phyloP scores from a whole-genome alignment of 2,888 invertebrate species.

The Drosophila silvestris region DNA sequence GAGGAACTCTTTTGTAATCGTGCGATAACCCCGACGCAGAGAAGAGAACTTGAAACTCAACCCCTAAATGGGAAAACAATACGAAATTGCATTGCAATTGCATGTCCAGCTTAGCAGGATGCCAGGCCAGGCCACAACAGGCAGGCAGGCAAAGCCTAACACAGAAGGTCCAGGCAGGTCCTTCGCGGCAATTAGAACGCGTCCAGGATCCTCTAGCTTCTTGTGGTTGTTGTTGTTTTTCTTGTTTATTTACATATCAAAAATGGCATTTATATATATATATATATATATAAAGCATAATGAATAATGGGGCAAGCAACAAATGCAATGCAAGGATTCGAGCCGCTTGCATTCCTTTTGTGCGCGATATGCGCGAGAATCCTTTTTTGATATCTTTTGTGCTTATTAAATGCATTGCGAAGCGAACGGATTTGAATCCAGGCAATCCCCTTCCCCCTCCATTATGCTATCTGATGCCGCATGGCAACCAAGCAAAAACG shows the following conservation, averaged over 20 bases:
- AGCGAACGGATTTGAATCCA: constrained; percentile 48
- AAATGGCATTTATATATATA: constrained; percentile 61
- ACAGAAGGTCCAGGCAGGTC: constrained; percentile 58
- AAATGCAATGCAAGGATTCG: constrained; percentile 55
- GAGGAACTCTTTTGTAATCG: constrained; percentile 81
- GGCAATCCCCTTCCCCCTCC: constrained; percentile 10
- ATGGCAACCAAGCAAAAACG: constrained; percentile 9
- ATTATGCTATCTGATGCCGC: constrained; percentile 47
- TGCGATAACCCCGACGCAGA: constrained; percentile 75
- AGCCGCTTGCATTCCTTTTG: constrained; percentile 66
- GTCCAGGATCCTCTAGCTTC: constrained; percentile 16
- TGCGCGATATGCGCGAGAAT: constrained; percentile 48
- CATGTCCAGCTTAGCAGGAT: constrained; percentile 79
- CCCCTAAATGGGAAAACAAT: constrained; percentile 60
- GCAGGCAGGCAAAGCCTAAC: constrained; percentile 9
- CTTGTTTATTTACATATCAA: constrained; percentile 73
- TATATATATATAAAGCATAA: neutral
- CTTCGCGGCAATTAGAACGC: constrained; percentile 76
- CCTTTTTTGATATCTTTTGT: constrained; percentile 74
- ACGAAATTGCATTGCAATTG: constrained; percentile 70
- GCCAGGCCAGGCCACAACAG: constrained; percentile 36
- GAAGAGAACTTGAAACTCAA: constrained; percentile 73
- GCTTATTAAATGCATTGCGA: constrained; percentile 46
- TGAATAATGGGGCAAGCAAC: constrained; percentile 53
- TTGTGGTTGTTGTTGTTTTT: neutral